phyloP scores from a whole-genome alignment of 2,888 invertebrate species.

The Mythimna lalbum region DNA sequence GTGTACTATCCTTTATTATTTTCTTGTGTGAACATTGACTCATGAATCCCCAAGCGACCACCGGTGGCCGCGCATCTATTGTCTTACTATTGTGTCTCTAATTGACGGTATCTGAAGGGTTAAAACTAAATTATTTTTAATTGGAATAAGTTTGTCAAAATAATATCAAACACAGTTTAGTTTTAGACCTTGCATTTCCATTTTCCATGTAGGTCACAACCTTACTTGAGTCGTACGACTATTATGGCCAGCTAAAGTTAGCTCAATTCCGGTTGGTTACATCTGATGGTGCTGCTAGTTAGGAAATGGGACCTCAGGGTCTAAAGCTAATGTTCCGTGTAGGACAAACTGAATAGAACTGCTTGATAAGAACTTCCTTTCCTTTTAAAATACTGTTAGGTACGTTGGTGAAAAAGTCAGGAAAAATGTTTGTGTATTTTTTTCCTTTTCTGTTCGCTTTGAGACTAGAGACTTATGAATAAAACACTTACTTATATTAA shows the following conservation, averaged over 20 bases:
- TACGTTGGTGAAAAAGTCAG: neutral
- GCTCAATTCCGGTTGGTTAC: slow-evolving; percentile 51
- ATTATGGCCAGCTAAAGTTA: slow-evolving; percentile 31
- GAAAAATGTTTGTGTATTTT: neutral
- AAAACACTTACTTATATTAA: no score
- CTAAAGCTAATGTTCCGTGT: slow-evolving; percentile 43
- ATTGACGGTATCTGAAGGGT: no score
- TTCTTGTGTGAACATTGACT: no score
- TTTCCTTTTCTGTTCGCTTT: no score
- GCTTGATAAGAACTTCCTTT: slow-evolving; percentile 19
- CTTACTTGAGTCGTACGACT: neutral
- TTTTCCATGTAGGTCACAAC: slow-evolving; percentile 2
- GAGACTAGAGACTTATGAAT: no score
- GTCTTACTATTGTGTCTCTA: no score
- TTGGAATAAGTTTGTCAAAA: neutral
- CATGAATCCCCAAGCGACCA: no score
- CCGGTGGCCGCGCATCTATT: no score
- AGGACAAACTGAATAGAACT: slow-evolving; percentile 27
- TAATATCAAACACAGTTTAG: neutral
- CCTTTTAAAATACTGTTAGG: neutral
- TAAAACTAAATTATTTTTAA: no score
- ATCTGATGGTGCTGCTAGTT: slow-evolving; percentile 23
- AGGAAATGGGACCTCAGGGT: slow-evolving; percentile 33
- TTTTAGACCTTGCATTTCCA: neutral
- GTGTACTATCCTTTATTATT: no score